These are phyloP conservation scores for Nothura maculosa DNA, from an alignment of 2,797 vertebrate genomes.

Conservation along the genomic window DNA sequence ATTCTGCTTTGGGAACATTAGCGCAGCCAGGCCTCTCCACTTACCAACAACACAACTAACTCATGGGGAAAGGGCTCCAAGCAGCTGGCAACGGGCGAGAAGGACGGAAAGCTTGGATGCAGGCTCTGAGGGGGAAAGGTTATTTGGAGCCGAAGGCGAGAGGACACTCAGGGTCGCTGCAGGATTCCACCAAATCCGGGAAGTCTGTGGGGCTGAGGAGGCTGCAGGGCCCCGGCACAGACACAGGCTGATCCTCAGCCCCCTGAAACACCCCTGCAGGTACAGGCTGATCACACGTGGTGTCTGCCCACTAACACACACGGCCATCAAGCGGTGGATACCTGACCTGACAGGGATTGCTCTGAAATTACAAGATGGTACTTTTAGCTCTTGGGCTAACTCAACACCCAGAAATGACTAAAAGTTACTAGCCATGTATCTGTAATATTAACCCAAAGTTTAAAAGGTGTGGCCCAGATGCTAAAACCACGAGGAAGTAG, in stretches of 20 bases:
- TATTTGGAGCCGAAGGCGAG: background rate
- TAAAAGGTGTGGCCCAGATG: background rate
- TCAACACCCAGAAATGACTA: background rate
- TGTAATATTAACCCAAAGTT: background rate
- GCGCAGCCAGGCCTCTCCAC: background rate
- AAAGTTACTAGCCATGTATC: background rate
- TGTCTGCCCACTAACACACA: background rate
- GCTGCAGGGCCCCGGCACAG: accelerated
- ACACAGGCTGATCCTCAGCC: background rate
- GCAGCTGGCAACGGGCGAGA: background rate
- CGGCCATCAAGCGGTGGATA: background rate
- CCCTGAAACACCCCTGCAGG: background rate
- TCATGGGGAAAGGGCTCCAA: background rate
- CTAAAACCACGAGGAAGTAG: background rate
- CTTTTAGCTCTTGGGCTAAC: background rate
- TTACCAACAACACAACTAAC: background rate
- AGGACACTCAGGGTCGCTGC: background rate
- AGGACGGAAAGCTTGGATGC: background rate
- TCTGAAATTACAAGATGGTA: background rate
- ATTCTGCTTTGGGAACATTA: slow-evolving; percentile 1
- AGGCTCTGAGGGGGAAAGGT: background rate
- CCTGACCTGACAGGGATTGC: background rate
- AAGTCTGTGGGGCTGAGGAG: background rate
- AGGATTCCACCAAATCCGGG: background rate
- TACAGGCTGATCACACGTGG: background rate